Conservation (phyloP, 2,113 vertebrate species). For the Macrotis lagotis region DNA sequence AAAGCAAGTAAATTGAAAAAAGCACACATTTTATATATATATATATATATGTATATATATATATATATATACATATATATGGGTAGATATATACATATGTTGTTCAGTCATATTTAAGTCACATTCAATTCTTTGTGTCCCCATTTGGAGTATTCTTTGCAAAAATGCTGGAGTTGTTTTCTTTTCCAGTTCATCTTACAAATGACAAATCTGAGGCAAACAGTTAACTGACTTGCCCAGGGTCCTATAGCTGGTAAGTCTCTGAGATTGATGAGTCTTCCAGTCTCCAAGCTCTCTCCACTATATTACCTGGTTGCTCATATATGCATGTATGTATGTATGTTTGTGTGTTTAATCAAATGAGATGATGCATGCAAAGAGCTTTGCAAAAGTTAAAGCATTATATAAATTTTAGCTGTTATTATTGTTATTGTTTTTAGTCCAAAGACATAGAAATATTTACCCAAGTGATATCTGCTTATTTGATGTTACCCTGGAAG, state of each 20-base stretch:
- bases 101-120: neutral
- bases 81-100: neutral
- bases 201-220: neutral
- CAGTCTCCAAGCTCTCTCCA: neutral
- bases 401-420: neutral
- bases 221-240: no score
- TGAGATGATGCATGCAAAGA: neutral
- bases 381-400: neutral
- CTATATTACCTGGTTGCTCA: neutral
- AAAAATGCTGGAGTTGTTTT: neutral
- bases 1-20: no score
- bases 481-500: neutral
- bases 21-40: no score
- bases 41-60: no score
- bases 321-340: neutral
- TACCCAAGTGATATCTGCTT: neutral
- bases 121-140: neutral
- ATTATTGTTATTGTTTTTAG: neutral
- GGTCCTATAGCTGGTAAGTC: neutral
- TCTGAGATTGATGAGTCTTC: neutral
- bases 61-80: no score
- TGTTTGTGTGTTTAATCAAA: neutral
- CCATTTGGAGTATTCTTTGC: neutral
- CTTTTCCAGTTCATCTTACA: neutral
- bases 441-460: neutral